Base-by-base conservation (phyloP, 2,797 vertebrate species). In the Furcifer pardalis region DNA sequence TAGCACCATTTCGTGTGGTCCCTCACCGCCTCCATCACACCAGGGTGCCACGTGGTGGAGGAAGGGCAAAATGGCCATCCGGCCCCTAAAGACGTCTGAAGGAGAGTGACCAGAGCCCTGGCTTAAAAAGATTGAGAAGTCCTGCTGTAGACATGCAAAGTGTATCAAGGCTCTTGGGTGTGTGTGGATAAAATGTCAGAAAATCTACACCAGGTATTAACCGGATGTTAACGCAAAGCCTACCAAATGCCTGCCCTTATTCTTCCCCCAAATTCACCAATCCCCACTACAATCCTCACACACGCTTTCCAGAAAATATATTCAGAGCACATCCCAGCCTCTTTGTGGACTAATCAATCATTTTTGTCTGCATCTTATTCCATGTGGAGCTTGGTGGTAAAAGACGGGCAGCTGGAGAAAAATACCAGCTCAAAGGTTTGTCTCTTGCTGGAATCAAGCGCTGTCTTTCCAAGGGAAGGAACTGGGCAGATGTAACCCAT, bases 341-440 rank as follows among this genome's bases (percentile, higher is more conserved):
- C 17, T 27, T 62, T 9, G 68, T 90, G 90, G 85, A 89, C 89
- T 87, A 91, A 94, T 93, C 60, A 88, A 91, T 89, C 78, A 25
- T 40, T 60, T 74, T 92, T 89, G 93, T 92, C 91, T 84, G 84
- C 23, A 72, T 81, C 91, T 93, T 89, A 94, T 89, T 91, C 89
- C 88, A 87, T 89, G 56, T 72, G 1, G 85, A 85, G 90, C 0
- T 0, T 75, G 0, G 2, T 0, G 82, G 90, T 92, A 87, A 89
- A 91, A 8, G 42, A 68, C 44, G 84, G 78, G 40, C 0, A 0
- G 72, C 75, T 76, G 63, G 89, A 88, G 63, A 79, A 90, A 5
- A 10, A 89, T 88, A 69, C 88, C 49, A 84, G 66, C 76, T 82
- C 79, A 86, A 88, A 90, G 86, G 82, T 88, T 88, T 76, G 68